Evolutionary conservation across 2,113 vertebrate genomes (phyloP).

Genomic region (Stictonetta naevosa): DNA sequence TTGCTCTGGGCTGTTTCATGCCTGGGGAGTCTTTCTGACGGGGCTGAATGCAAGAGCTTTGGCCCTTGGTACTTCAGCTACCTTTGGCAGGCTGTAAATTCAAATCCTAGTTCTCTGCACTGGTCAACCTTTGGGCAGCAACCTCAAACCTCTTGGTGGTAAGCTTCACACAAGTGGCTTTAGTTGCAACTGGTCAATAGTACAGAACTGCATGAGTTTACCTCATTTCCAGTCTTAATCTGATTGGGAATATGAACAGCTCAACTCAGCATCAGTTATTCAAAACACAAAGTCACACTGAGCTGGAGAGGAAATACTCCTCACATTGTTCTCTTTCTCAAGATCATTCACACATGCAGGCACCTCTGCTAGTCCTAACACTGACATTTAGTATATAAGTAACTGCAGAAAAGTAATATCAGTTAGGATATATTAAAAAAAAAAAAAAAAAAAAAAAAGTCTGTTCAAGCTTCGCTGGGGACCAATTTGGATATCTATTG

Average conservation of each 20-base stretch:
- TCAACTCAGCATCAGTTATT: not conserved
- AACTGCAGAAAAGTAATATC: not conserved
- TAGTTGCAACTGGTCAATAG: not conserved
- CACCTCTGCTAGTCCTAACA: not conserved
- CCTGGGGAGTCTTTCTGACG: not conserved
- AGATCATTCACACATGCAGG: not conserved
- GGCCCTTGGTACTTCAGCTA: not conserved
- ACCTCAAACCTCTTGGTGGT: not conserved
- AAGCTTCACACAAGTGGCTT: not conserved
- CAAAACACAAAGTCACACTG: not conserved
- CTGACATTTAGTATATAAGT: not conserved
- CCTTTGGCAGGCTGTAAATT: not conserved
- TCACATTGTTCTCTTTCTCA: not conserved
- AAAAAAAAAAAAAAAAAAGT: not conserved
- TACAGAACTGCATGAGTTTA: not conserved
- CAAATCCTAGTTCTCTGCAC: not conserved
- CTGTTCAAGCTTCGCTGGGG: not conserved
- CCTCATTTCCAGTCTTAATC: not conserved
- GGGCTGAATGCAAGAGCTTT: not conserved
- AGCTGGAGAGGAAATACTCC: not conserved
- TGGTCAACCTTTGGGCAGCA: not conserved
- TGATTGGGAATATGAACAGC: not conserved
- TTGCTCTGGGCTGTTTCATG: rapidly evolving
- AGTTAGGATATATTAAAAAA: not conserved
- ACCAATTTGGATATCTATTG: not conserved